These are phyloP conservation scores for Neogobius melanostomus DNA, from an alignment of 2,113 vertebrate genomes.

Conservation along the genomic window DNA sequence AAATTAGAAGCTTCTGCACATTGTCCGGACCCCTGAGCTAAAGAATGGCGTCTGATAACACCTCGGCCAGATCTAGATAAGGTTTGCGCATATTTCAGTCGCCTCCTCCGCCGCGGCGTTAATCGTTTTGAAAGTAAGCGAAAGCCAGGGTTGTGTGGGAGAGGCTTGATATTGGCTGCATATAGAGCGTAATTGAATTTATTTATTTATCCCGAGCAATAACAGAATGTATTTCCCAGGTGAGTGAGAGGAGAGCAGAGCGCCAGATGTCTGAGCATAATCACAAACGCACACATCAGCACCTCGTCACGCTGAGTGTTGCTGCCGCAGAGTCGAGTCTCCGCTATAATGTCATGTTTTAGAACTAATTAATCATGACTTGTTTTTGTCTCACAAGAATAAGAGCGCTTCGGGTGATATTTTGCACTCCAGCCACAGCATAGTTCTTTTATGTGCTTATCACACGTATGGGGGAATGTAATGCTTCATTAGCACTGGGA, in stretches of 20 bases:
- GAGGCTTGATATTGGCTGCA: slow-evolving; percentile 43
- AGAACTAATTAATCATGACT: slow-evolving; percentile 60
- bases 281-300: slow-evolving; percentile 35
- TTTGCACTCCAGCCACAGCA: slow-evolving; percentile 30
- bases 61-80: slow-evolving; percentile 33
- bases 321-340: slow-evolving; percentile 30
- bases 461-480: not conserved
- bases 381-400: slow-evolving; percentile 50
- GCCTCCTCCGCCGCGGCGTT: slow-evolving; percentile 39
- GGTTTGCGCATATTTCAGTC: slow-evolving; percentile 35
- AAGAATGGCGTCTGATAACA: slow-evolving; percentile 44
- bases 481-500: not conserved
- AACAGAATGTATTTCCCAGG: slow-evolving; percentile 62
- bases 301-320: slow-evolving; percentile 21
- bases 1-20: slow-evolving; percentile 62
- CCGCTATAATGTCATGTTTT: slow-evolving; percentile 38
- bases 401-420: slow-evolving; percentile 39
- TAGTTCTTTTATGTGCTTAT: slow-evolving; percentile 60
- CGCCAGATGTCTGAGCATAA: slow-evolving; percentile 34
- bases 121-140: slow-evolving; percentile 48
- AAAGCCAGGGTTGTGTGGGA: slow-evolving; percentile 13
- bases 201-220: slow-evolving; percentile 65
- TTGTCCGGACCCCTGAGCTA: slow-evolving; percentile 21
- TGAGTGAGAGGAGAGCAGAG: slow-evolving; percentile 35
- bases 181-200: slow-evolving; percentile 57